Conservation (phyloP, 2,797 vertebrate genomes). For the Fringilla coelebs region DNA sequence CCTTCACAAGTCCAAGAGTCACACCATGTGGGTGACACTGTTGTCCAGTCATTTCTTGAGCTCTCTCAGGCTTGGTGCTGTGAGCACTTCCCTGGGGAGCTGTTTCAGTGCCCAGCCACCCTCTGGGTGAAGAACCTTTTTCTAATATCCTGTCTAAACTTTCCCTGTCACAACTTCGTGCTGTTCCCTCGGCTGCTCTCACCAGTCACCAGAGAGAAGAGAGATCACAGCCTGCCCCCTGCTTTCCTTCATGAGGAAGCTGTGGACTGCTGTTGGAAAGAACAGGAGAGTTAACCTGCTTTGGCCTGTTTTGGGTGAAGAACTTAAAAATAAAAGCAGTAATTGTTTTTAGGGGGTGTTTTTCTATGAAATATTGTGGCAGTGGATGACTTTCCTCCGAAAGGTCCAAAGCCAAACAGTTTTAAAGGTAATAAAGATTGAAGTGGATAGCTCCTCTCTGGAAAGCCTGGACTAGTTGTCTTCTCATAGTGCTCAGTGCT, state of each 20-base stretch:
- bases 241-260: neutral
- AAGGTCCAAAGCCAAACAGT: neutral
- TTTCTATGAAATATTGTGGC: neutral
- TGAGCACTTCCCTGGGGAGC: neutral
- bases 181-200: neutral
- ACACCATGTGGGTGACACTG: rapidly evolving
- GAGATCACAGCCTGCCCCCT: rapidly evolving
- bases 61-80: neutral
- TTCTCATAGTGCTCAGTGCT: neutral
- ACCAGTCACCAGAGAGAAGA: neutral
- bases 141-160: neutral
- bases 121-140: neutral
- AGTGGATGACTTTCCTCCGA: neutral
- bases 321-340: neutral
- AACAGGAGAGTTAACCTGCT: neutral
- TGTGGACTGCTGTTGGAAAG: neutral
- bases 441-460: neutral
- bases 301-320: neutral
- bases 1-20: neutral
- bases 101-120: neutral
- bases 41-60: neutral
- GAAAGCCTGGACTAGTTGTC: neutral
- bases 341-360: neutral
- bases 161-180: neutral
- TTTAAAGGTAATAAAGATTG: neutral